These are phyloP conservation scores for Berghia stephanieae DNA, from an alignment of 1,140 invertebrate species.

Conservation along the genomic window DNA sequence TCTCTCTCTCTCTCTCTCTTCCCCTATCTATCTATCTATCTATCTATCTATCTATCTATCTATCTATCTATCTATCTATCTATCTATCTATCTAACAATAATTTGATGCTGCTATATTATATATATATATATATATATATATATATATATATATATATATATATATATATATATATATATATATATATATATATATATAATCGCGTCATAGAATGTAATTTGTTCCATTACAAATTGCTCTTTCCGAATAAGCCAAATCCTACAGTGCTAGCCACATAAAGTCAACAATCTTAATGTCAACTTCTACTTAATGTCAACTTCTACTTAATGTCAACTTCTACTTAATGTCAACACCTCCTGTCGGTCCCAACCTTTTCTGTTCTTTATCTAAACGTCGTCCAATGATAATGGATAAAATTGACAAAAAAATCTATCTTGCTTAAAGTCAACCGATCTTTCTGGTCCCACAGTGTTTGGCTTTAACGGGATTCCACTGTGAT, in stretches of 20 bases:
- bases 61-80: background rate
- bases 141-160: constrained; percentile 13
- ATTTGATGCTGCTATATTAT: background rate
- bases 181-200: background rate
- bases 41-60: background rate
- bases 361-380: constrained; percentile 9
- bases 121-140: background rate
- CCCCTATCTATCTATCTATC: background rate
- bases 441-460: no score
- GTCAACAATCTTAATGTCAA: background rate
- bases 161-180: no score
- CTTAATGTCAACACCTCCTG: constrained; percentile 3
- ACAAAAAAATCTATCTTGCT: no score
- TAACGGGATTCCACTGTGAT: no score
- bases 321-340: constrained; percentile 27
- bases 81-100: background rate
- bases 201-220: background rate
- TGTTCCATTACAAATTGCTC: background rate
- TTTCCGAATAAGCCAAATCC: background rate
- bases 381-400: no score
- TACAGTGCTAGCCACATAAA: constrained; percentile 12
- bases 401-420: no score
- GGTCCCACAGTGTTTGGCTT: no score
- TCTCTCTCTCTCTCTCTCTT: constrained; percentile 1
- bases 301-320: constrained; percentile 16